phyloP scores from a whole-genome alignment of 2,797 vertebrate species.

The Percopsis omiscomaycus region DNA sequence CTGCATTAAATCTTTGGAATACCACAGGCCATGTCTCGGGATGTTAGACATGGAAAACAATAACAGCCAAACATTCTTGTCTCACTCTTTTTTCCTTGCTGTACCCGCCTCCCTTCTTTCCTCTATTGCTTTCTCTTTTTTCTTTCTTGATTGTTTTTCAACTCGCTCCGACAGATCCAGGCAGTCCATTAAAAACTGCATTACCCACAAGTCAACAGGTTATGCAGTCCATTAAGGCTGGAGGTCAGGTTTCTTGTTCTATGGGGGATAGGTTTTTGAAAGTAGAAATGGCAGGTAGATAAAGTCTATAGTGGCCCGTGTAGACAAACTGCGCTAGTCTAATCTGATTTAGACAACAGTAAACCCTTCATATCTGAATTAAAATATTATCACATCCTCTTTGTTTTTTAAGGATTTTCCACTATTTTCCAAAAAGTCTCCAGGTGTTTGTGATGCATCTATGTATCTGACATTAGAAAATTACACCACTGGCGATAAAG shows the following conservation, averaged over 20 bases:
- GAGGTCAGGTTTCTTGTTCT: conserved; percentile 57
- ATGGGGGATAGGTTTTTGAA: conserved; percentile 35
- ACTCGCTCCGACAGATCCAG: conserved; percentile 30
- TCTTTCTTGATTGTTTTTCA: conserved; percentile 9
- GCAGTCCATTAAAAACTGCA: conserved; percentile 66
- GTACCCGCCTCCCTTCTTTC: conserved; percentile 25
- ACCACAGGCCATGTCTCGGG: conserved; percentile 67
- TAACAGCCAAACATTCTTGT: conserved; percentile 67
- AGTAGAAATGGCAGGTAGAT: conserved; percentile 15
- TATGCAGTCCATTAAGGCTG: conserved; percentile 56
- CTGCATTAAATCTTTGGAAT: conserved; percentile 69
- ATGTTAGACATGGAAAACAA: conserved; percentile 74
- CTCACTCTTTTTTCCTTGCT: conserved; percentile 42
- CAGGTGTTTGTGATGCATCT: too few species aligned
- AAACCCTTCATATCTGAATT: conserved; percentile 4
- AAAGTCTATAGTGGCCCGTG: not conserved
- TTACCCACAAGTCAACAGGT: conserved; percentile 68
- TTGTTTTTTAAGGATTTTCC: not conserved
- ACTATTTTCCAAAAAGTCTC: too few species aligned
- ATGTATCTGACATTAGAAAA: too few species aligned
- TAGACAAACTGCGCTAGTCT: conserved; percentile 14
- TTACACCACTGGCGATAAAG: too few species aligned
- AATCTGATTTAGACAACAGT: conserved; percentile 12
- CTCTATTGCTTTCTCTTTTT: conserved; percentile 29
- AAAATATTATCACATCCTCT: not conserved